phyloP scores from a whole-genome alignment of 2,797 vertebrate species.

The Fratercula arctica region DNA sequence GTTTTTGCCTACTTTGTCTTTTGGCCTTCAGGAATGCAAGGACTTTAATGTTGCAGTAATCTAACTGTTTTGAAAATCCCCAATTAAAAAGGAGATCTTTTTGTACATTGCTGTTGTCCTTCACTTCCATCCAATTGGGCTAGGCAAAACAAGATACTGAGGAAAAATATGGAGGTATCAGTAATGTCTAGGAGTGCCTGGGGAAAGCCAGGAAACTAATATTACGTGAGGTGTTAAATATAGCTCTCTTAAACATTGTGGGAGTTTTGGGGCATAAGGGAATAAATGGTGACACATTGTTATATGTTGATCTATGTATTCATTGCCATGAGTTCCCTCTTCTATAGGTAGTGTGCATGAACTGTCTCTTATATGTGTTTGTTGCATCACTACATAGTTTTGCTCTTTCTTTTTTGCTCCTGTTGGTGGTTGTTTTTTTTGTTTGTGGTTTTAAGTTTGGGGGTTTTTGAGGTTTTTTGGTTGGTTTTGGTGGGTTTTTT shows the following conservation, averaged over 20 bases:
- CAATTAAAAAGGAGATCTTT: fast-evolving
- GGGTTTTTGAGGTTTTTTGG: fast-evolving
- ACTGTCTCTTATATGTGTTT: background rate
- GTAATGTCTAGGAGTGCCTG: background rate
- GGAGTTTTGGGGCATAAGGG: background rate
- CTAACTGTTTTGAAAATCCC: background rate
- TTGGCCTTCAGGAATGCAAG: background rate
- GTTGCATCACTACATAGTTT: background rate
- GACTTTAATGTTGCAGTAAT: background rate
- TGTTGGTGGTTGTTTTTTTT: fast-evolving
- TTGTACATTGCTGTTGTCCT: background rate
- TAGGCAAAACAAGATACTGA: background rate
- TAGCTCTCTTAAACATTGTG: background rate
- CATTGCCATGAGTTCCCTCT: background rate
- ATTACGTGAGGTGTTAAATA: background rate
- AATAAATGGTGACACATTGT: background rate
- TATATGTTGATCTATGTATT: background rate
- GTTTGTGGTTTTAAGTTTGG: background rate
- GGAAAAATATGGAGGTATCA: background rate
- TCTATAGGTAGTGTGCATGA: background rate
- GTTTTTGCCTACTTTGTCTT: background rate
- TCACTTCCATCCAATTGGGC: background rate
- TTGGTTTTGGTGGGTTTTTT: background rate
- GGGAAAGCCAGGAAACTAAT: background rate
- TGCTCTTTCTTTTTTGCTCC: background rate